phyloP scores from a whole-genome alignment of 1,140 invertebrate genomes.

The Drosophila funebris region DNA sequence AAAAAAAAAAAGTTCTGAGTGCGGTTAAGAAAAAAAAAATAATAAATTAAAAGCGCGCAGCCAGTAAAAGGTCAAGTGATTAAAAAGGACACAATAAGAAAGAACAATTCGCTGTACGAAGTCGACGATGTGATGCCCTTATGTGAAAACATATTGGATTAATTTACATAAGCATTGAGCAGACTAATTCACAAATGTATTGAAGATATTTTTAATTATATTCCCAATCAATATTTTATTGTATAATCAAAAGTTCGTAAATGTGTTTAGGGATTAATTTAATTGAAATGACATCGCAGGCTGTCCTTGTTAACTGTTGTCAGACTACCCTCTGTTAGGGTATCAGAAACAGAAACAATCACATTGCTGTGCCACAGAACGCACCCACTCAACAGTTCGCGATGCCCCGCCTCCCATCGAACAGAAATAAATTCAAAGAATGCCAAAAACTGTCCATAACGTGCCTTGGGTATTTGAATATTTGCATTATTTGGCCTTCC shows the following conservation, averaged over 20 bases:
- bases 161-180: not conserved
- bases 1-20: conserved; percentile 36
- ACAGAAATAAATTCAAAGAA: conserved; percentile 29
- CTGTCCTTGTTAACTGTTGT: too few relatives aligned
- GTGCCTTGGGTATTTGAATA: conserved; percentile 9
- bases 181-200: not conserved
- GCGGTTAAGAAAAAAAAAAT: conserved; percentile 31
- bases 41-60: conserved; percentile 46
- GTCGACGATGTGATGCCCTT: not conserved
- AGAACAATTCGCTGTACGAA: not conserved
- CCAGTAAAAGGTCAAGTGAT: conserved; percentile 49
- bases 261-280: too few relatives aligned
- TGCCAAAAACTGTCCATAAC: conserved; percentile 35
- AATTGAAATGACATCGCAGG: too few relatives aligned
- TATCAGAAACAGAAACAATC: not conserved
- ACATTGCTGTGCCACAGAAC: too few relatives aligned
- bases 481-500: conserved; percentile 32
- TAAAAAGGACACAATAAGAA: conserved; percentile 22
- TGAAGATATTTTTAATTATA: too few relatives aligned
- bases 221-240: too few relatives aligned
- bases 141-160: not conserved
- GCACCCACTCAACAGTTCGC: not conserved
- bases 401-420: not conserved
- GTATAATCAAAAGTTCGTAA: too few relatives aligned
- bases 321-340: not conserved